Evolutionary conservation across 1,140 invertebrate genomes (phyloP).

Genomic region (Solenopsis invicta): DNA sequence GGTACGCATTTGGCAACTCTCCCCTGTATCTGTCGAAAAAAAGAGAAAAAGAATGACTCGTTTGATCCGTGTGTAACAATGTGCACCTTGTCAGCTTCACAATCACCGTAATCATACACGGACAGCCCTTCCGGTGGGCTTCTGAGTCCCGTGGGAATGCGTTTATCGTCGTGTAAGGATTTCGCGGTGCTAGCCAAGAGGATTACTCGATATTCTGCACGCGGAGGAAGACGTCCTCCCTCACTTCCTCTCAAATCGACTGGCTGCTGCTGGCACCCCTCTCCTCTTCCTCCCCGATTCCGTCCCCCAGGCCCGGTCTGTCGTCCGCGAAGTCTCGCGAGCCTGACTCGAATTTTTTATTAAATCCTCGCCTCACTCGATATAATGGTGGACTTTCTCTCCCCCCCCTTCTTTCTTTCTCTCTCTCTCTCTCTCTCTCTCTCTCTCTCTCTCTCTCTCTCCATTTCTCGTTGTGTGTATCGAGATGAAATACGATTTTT

Average conservation of each 20-base stretch:
- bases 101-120: constrained; percentile 52
- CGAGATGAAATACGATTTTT: constrained; percentile 81
- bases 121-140: not conserved
- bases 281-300: not conserved
- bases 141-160: constrained; percentile 53
- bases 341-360: constrained; percentile 78
- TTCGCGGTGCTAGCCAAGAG: constrained; percentile 43
- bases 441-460: too few relatives aligned
- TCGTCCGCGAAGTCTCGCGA: constrained; percentile 22
- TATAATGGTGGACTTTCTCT: constrained; percentile 66
- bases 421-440: not conserved
- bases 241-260: constrained; percentile 65
- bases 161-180: constrained; percentile 70
- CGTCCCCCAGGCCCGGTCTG: constrained; percentile 7
- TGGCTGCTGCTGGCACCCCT: constrained; percentile 43
- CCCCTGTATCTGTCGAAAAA: not conserved
- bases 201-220: constrained; percentile 79
- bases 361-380: constrained; percentile 69
- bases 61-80: constrained; percentile 14
- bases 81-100: constrained; percentile 40
- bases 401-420: too few relatives aligned
- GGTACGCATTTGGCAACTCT: too few relatives aligned
- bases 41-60: not conserved
- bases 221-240: constrained; percentile 70
- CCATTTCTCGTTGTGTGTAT: constrained; percentile 73